Conservation (phyloP, 2,113 vertebrate species). For the Sapajus apella region DNA sequence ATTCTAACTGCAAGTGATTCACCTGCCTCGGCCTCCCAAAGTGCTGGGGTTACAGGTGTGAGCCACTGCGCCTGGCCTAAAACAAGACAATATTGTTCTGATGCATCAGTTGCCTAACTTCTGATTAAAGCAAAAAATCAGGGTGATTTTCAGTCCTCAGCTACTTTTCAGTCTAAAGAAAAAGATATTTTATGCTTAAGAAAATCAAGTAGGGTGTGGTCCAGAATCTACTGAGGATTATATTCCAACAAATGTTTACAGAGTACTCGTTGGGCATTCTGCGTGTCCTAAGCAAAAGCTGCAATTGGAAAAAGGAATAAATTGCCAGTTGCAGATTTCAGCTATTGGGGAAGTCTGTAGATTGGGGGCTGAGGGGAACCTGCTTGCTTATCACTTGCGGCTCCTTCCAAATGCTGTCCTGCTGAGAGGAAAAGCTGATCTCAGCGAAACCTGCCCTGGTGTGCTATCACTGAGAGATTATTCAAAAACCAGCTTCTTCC, state of each 20-base stretch:
- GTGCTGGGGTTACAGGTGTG: too few relatives aligned
- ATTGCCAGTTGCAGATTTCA: not conserved
- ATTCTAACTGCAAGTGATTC: too few relatives aligned
- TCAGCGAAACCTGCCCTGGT: not conserved
- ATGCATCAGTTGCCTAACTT: not conserved
- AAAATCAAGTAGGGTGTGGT: not conserved
- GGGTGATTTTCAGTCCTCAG: not conserved
- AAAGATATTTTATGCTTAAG: not conserved
- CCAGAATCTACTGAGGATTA: not conserved
- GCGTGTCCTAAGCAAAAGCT: not conserved
- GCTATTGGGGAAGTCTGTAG: not conserved
- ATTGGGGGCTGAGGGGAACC: not conserved
- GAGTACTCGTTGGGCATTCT: not conserved
- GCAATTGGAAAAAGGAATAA: not conserved
- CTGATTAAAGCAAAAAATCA: not conserved
- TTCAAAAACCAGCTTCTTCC: not conserved
- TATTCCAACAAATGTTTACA: not conserved
- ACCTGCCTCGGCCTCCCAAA: too few relatives aligned
- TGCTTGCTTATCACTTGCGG: fast-evolving
- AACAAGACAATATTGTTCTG: not conserved
- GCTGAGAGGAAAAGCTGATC: not conserved
- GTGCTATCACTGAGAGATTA: not conserved
- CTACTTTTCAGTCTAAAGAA: not conserved
- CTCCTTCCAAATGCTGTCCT: not conserved
- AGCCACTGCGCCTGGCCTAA: not conserved